phyloP scores from a whole-genome alignment of 2,797 vertebrate genomes.

The Cossypha polioptera region DNA sequence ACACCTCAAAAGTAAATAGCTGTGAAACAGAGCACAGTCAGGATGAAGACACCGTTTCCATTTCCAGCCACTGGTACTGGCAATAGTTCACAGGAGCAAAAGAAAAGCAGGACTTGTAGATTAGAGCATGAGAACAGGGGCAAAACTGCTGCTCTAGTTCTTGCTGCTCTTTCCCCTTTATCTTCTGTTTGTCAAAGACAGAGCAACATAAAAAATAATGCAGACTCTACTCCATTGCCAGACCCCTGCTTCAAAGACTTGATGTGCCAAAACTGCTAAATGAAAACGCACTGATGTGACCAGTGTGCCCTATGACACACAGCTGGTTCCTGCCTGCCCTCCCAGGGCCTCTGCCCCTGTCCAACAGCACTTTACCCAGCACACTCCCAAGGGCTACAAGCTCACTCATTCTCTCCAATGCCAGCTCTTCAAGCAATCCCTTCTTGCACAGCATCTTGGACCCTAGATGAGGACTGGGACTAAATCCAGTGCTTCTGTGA shows the following conservation, averaged over 20 bases:
- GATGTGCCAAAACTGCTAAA: background rate
- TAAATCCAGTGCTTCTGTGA: background rate
- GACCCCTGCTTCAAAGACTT: background rate
- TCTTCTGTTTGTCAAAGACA: background rate
- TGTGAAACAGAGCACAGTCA: background rate
- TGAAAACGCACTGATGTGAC: background rate
- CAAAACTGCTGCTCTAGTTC: background rate
- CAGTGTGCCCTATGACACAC: background rate
- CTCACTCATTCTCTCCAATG: background rate
- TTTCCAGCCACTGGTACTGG: background rate
- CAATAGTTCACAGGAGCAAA: background rate
- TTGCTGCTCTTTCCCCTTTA: background rate
- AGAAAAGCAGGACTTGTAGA: background rate
- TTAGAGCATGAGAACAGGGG: background rate
- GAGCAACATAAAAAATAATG: background rate
- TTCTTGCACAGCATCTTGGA: background rate
- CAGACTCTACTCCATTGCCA: background rate
- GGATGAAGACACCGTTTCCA: accelerated
- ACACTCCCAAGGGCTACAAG: background rate
- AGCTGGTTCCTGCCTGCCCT: background rate
- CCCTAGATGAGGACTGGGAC: background rate
- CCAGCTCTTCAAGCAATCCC: background rate
- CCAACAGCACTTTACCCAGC: background rate
- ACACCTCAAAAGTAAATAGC: background rate
- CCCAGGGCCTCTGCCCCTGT: background rate